Conservation (phyloP, 2,113 vertebrate species). For the Pollimyrus isidori region DNA sequence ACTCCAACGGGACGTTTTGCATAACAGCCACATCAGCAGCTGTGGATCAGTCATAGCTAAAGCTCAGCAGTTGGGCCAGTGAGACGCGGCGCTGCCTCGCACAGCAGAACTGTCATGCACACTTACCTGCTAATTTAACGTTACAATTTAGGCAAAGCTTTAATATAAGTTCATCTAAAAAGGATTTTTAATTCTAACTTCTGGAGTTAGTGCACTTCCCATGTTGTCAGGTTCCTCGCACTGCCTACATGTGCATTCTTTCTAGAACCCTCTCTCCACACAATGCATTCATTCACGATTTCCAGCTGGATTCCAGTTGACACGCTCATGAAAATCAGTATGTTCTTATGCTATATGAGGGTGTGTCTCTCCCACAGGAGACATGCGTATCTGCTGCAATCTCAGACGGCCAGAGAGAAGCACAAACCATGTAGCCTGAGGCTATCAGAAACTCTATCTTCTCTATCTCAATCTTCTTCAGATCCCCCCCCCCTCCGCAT, state of each 20-base stretch:
- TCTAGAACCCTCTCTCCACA: not conserved
- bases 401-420: not conserved
- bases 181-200: not conserved
- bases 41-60: not conserved
- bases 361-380: not conserved
- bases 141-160: not conserved
- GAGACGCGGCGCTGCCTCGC: not conserved
- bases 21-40: constrained; percentile 12
- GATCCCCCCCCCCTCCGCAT: not conserved
- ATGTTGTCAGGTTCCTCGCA: not conserved
- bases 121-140: not conserved
- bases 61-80: not conserved
- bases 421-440: not conserved
- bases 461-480: too few species aligned
- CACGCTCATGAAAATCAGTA: not conserved
- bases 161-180: not conserved
- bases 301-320: not conserved
- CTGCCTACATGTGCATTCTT: not conserved
- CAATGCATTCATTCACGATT: not conserved
- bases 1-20: not conserved
- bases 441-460: not conserved
- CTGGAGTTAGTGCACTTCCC: not conserved
- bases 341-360: not conserved
- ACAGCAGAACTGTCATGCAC: not conserved
- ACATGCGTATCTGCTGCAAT: too few species aligned